Evolutionary conservation across 1,140 invertebrate species (phyloP).

Genomic region (Orius insidiosus): DNA sequence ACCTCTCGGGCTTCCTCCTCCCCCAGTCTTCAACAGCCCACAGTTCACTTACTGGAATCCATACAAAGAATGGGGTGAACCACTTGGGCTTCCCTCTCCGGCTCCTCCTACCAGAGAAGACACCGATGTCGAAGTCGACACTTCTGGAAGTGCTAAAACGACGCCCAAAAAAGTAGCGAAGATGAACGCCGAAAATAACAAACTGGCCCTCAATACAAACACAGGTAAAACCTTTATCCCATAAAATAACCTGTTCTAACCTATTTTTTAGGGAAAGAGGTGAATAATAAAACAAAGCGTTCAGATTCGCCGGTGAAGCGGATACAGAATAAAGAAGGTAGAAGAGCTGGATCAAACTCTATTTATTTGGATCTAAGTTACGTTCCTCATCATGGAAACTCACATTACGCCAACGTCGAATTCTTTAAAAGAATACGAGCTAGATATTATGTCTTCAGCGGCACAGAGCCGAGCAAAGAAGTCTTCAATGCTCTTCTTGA

Average conservation of each 20-base stretch:
- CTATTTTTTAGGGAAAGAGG: constrained; percentile 20
- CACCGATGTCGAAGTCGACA: constrained; percentile 28
- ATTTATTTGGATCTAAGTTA: constrained; percentile 91
- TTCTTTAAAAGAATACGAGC: constrained; percentile 88
- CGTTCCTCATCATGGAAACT: constrained; percentile 89
- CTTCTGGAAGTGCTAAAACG: constrained; percentile 53
- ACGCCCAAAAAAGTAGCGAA: constrained; percentile 37
- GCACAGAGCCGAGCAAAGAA: constrained; percentile 83
- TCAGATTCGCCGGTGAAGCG: constrained; percentile 57
- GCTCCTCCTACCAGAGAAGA: constrained; percentile 44
- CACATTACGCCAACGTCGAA: constrained; percentile 80
- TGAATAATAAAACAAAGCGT: constrained; percentile 37
- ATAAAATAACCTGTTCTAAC: neutral
- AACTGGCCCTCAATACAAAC: constrained; percentile 18
- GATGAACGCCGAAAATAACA: constrained; percentile 42
- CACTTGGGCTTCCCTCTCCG: constrained; percentile 61
- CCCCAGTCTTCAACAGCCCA: constrained; percentile 16
- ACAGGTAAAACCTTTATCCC: constrained; percentile 13
- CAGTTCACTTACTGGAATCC: constrained; percentile 25
- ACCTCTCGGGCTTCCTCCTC: constrained; percentile 63
- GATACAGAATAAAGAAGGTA: constrained; percentile 27
- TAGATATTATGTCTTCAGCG: constrained; percentile 91
- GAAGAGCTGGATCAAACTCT: constrained; percentile 36
- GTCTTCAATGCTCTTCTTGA: constrained; percentile 86
- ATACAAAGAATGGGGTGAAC: constrained; percentile 48